Percentiles rank a stretch among this genome's conserved stretches.
Conservation (phyloP, 2,113 vertebrate genomes). For the Agapornis roseicollis region DNA sequence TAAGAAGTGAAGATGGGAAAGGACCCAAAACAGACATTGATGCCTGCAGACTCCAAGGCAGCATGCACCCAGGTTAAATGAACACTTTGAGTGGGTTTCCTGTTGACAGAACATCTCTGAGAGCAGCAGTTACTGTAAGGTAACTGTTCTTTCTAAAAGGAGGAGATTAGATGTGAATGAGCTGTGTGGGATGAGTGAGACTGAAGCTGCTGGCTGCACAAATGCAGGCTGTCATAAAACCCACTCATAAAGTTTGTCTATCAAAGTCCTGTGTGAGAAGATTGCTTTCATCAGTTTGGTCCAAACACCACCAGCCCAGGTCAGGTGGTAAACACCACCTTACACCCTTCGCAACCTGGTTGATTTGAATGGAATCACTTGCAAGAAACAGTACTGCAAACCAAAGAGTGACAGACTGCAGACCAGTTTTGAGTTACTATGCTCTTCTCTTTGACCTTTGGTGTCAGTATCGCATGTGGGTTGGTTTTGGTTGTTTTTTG, state of each 20-base stretch:
- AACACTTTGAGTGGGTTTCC: neutral
- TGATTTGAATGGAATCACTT: neutral
- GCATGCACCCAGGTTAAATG: neutral
- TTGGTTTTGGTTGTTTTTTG: neutral
- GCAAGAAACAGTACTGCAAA: neutral
- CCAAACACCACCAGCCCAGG: neutral
- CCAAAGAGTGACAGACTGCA: neutral
- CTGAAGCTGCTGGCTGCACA: constrained; percentile 15
- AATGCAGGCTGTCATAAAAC: constrained; percentile 22
- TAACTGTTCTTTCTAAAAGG: constrained; percentile 28
- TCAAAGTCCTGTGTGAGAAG: neutral
- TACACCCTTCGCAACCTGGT: neutral
- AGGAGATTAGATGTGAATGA: constrained; percentile 6
- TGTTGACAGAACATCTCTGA: neutral
- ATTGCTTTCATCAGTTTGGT: neutral
- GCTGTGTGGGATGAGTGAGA: constrained; percentile 50
- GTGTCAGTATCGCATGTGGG: neutral
- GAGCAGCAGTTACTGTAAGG: neutral
- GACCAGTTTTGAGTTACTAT: neutral
- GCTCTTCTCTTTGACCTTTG: neutral
- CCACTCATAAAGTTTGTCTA: neutral
- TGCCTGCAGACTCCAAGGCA: neutral
- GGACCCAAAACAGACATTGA: neutral
- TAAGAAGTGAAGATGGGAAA: neutral
- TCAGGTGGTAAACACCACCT: neutral